Evolutionary conservation across 1,140 invertebrate species (phyloP).

Genomic region (Atta texana): DNA sequence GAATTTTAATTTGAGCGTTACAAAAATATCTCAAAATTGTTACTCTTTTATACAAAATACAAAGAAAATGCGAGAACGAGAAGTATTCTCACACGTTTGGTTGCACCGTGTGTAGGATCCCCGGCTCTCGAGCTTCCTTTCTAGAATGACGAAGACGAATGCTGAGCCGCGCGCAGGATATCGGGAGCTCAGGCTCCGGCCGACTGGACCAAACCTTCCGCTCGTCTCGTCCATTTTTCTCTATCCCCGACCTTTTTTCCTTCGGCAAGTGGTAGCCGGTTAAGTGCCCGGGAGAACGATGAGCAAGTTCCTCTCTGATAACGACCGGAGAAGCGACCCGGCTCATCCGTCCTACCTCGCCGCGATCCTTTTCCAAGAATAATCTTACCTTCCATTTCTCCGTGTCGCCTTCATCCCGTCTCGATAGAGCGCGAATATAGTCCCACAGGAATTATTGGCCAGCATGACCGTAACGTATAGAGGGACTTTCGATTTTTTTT

Average conservation of each 20-base stretch:
- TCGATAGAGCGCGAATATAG: slow-evolving; percentile 44
- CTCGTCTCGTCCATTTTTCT: slow-evolving; percentile 58
- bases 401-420: slow-evolving; percentile 44
- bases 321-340: slow-evolving; percentile 52
- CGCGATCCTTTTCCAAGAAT: slow-evolving; percentile 59
- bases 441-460: slow-evolving; percentile 46
- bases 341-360: slow-evolving; percentile 48
- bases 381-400: slow-evolving; percentile 65
- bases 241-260: slow-evolving; percentile 62
- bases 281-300: slow-evolving; percentile 66
- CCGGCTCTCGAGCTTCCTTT: slow-evolving; percentile 17
- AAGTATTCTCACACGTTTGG: slow-evolving; percentile 39
- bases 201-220: slow-evolving; percentile 49
- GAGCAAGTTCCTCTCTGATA: slow-evolving; percentile 66
- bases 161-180: slow-evolving; percentile 50
- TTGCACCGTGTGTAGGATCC: slow-evolving; percentile 29
- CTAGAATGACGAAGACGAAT: slow-evolving; percentile 64
- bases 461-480: background rate
- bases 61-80: background rate
- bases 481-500: background rate
- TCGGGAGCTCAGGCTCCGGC: slow-evolving; percentile 54
- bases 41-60: background rate
- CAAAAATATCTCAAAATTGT: background rate
- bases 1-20: background rate
- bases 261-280: slow-evolving; percentile 55